Evolutionary conservation across 2,888 invertebrate genomes (phyloP).

Genomic region (Ceraclea dissimilis): DNA sequence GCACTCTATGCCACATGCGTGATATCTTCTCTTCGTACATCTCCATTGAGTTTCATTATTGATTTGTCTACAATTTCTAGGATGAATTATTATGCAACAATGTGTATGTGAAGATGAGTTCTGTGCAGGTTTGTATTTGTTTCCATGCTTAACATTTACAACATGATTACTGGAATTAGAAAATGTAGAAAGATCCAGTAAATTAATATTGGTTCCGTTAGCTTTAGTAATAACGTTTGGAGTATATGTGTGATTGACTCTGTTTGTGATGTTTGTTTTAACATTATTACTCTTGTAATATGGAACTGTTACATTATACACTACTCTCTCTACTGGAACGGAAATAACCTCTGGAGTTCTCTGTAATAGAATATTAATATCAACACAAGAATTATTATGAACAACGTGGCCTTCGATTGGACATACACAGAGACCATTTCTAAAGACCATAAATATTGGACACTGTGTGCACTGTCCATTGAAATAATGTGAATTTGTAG

Average conservation of each 20-base stretch:
- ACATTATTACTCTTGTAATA: not conserved
- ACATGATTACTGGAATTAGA: no score
- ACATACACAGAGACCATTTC: not conserved
- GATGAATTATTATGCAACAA: constrained; percentile 7
- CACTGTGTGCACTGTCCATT: not conserved
- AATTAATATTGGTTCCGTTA: constrained; percentile 34
- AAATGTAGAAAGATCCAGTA: not conserved
- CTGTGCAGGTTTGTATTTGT: no score
- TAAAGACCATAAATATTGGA: not conserved
- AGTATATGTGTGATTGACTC: constrained; percentile 36
- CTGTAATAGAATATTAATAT: not conserved
- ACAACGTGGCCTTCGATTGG: not conserved
- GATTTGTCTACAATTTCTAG: not conserved
- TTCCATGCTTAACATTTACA: not conserved
- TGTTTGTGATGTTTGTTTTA: constrained; percentile 34
- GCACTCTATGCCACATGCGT: constrained; percentile 2
- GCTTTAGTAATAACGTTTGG: constrained; percentile 35
- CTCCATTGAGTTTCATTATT: constrained; percentile 1
- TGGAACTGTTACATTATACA: not conserved
- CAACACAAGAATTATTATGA: not conserved
- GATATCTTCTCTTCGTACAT: constrained; percentile 11
- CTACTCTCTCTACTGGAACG: not conserved
- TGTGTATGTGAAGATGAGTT: not conserved
- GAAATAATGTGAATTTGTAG: not conserved
- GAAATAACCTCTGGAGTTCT: not conserved